Evolutionary conservation across 2,888 invertebrate species (phyloP), one percentile per base, ranked within the genome.

Genomic region (Trissolcus japonicus): DNA sequence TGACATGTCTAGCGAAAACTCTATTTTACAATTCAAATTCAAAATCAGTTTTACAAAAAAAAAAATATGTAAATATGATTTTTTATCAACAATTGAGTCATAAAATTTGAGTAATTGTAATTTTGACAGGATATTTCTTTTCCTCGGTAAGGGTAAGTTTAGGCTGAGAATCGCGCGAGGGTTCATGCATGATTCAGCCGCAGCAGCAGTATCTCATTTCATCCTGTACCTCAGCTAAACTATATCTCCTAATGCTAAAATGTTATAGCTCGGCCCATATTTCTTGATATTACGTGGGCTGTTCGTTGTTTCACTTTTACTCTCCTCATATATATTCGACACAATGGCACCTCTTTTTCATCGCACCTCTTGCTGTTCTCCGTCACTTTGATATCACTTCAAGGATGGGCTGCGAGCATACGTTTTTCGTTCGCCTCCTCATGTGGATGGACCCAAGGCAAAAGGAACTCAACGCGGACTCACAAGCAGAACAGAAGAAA

Each of bases 211-310:
- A 89, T 89, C 87, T 89, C 88, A 88, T 89, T 88, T 89, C 88
- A 89, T 89, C 86, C 83, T 84, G 84, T 83, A 83, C 86, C 86
- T 84, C 80, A 82, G 87, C 87, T 88, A 88, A 88, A 88, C 89
- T 87, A 86, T 89, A 89, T 87, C 86, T 88, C 86, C 87, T 89
- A 88, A 88, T 89, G 88, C 87, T 88, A 89, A n/a, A n/a, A 89
- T 88, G 86, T 83, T 86, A 88, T 88, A 87, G 87, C 85, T 82
- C 82, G 83, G 86, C 86, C 87, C 88, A 87, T 87, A 88, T 87
- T 87, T 88, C 88, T 88, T 86, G 85, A 88, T 89, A 89, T 88
- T 88, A 87, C 87, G 86, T 85, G 86, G 86, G 81, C 79, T 80
- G 83, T 81, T 78, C 78, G 73, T 76, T 80, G 78, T 80, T 81